A percentile compares a stretch with the other conserved stretches of the same genome.
Evolutionary conservation across 2,888 invertebrate genomes (phyloP).

Genomic region (Amorpha juglandis): DNA sequence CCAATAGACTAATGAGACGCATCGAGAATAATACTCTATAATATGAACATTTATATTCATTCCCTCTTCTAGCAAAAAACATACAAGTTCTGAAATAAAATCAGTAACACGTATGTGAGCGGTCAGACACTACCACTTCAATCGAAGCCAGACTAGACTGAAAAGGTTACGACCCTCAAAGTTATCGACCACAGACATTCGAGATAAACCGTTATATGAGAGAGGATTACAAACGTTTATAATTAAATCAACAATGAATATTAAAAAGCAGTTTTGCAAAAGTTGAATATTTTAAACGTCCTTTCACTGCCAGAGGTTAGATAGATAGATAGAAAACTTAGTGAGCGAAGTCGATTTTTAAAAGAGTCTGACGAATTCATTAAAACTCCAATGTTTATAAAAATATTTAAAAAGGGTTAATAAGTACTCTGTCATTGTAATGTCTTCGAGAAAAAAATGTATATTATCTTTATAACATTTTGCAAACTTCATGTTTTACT

Average conservation of each 20-base stretch:
- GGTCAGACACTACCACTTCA: slow-evolving; percentile 19
- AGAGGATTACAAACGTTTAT: background rate
- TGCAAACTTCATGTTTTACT: no score
- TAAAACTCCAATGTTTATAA: no score
- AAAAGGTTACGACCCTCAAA: background rate
- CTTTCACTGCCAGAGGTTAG: background rate
- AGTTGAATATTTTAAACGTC: background rate
- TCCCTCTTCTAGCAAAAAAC: background rate
- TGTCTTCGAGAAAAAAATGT: no score
- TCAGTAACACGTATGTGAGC: background rate
- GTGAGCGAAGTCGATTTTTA: background rate
- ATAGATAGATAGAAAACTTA: background rate
- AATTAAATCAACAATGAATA: background rate
- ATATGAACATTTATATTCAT: no score
- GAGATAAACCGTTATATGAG: background rate
- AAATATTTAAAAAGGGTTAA: no score
- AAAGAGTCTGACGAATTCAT: no score
- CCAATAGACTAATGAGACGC: no score
- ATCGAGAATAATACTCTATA: no score
- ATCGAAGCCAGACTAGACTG: slow-evolving; percentile 1
- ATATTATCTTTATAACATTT: no score
- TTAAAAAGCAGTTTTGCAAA: background rate
- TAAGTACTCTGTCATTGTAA: no score
- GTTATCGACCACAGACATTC: slow-evolving; percentile 16
- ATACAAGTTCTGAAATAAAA: background rate